phyloP scores from a whole-genome alignment of 2,797 vertebrate species.

The Gymnoscopelus microlampas region DNA sequence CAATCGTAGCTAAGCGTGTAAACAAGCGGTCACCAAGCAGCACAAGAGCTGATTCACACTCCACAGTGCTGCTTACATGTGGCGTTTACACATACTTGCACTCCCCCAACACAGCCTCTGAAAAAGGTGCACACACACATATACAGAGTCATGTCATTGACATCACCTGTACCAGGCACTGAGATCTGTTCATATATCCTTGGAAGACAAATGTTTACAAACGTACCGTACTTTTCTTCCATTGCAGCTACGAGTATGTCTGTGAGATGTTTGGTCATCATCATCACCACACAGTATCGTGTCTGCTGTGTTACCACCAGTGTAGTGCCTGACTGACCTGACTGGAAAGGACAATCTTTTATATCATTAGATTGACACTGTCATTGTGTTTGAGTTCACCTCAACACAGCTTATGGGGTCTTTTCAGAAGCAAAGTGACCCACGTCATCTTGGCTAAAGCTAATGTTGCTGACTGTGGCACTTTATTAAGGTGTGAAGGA shows the following conservation, averaged over 20 bases:
- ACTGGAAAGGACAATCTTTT: conserved; percentile 33
- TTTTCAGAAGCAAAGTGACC: conserved; percentile 16
- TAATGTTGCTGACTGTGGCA: conserved; percentile 38
- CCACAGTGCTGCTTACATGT: conserved; percentile 37
- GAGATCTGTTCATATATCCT: conserved; percentile 17
- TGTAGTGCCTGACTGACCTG: conserved; percentile 63
- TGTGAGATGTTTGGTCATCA: conserved; percentile 23
- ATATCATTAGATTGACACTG: not conserved
- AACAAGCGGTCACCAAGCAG: not conserved
- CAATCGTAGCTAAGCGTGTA: conserved; percentile 11
- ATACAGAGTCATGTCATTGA: not conserved
- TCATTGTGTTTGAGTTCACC: conserved; percentile 14
- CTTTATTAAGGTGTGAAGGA: conserved; percentile 40
- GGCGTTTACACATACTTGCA: conserved; percentile 48
- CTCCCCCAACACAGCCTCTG: conserved; percentile 19
- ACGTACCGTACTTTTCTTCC: conserved; percentile 3
- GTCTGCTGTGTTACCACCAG: conserved; percentile 41
- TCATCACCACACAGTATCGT: conserved; percentile 15
- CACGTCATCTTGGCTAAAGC: conserved; percentile 15
- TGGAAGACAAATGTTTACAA: conserved; percentile 41
- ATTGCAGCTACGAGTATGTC: conserved; percentile 37
- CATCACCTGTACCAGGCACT: conserved; percentile 12
- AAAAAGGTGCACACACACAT: conserved; percentile 12
- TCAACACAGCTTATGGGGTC: conserved; percentile 14
- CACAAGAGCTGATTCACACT: conserved; percentile 15